These are phyloP conservation scores for Calephelis virginiensis DNA, from an alignment of 1,140 invertebrate genomes.

Conservation along the genomic window DNA sequence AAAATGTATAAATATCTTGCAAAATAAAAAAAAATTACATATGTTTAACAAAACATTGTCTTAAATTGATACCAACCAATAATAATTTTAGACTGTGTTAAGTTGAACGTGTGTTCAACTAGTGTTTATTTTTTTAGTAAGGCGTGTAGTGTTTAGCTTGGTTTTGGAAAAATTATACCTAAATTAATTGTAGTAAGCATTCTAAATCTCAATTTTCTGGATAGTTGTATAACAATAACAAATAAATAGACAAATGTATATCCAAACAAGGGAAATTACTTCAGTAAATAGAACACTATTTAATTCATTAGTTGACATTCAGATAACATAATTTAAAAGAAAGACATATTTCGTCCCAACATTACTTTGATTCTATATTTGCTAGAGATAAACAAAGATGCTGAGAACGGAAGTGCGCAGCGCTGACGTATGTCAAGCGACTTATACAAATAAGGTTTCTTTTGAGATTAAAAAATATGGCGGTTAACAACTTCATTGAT, in stretches of 20 bases:
- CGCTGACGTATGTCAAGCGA: conserved; percentile 51
- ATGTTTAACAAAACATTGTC: no score
- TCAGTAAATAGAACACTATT: conserved; percentile 38
- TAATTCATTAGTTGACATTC: conserved; percentile 15
- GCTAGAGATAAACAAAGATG: conserved; percentile 55
- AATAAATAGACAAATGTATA: not conserved
- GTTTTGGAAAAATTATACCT: no score
- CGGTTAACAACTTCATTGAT: conserved; percentile 3
- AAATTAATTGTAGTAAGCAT: no score
- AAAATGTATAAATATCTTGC: no score
- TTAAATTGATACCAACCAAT: no score
- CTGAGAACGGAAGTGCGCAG: conserved; percentile 66
- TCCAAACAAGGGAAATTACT: conserved; percentile 31
- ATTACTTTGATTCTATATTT: conserved; percentile 70
- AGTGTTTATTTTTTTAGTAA: not conserved
- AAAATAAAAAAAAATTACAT: no score
- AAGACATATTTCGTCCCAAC: conserved; percentile 45
- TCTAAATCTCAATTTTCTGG: not conserved
- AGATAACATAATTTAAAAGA: conserved; percentile 37
- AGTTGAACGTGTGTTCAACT: no score
- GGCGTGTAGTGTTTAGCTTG: no score
- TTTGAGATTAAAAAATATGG: conserved; percentile 32
- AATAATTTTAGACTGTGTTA: no score
- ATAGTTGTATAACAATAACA: not conserved
- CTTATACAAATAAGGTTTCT: conserved; percentile 42